Percentiles rank a stretch among this genome's conserved stretches.
Evolutionary conservation across 2,113 vertebrate species (phyloP).

Genomic region (Tachysurus fulvidraco): DNA sequence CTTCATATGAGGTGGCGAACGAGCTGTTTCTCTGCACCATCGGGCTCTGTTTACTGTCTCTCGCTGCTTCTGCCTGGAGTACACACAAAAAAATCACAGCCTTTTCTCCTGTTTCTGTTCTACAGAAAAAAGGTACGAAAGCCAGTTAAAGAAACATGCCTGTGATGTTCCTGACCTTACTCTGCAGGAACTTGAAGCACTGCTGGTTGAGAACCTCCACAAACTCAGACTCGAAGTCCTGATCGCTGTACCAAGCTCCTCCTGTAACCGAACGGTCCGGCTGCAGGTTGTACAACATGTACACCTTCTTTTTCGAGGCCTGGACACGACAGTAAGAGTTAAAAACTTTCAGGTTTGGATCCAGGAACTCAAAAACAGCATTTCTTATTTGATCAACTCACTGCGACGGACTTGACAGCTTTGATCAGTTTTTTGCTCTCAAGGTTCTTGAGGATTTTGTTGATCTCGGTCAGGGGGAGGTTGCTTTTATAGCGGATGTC

Average conservation of each 20-base stretch:
- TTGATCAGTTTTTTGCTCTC: conserved; percentile 99
- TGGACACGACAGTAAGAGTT: conserved; percentile 56
- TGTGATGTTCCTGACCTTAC: conserved; percentile 80
- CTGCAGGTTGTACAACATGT: conserved; percentile 96
- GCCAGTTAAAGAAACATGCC: not conserved
- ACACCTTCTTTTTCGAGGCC: conserved; percentile 99
- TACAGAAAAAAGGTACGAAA: not conserved
- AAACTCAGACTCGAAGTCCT: conserved; percentile 99
- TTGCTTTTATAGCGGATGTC: conserved; percentile 98
- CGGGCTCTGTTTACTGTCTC: conserved; percentile 92
- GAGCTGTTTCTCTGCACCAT: conserved; percentile 97
- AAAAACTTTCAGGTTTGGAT: not conserved
- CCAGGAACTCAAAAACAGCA: too few relatives aligned
- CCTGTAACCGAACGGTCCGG: conserved; percentile 95
- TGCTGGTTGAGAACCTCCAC: conserved; percentile 98
- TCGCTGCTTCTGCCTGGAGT: conserved; percentile 82
- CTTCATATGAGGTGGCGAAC: conserved; percentile 94
- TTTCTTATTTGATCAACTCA: conserved; percentile 71
- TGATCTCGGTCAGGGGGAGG: conserved; percentile 95
- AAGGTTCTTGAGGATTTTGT: conserved; percentile 98
- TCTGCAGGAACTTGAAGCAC: conserved; percentile 95
- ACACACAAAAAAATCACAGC: not conserved
- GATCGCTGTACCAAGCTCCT: conserved; percentile 98
- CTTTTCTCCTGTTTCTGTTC: not conserved
- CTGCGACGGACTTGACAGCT: conserved; percentile 98